Evolutionary conservation across 2,797 vertebrate species (phyloP).

Genomic region (Hydrophis major): DNA sequence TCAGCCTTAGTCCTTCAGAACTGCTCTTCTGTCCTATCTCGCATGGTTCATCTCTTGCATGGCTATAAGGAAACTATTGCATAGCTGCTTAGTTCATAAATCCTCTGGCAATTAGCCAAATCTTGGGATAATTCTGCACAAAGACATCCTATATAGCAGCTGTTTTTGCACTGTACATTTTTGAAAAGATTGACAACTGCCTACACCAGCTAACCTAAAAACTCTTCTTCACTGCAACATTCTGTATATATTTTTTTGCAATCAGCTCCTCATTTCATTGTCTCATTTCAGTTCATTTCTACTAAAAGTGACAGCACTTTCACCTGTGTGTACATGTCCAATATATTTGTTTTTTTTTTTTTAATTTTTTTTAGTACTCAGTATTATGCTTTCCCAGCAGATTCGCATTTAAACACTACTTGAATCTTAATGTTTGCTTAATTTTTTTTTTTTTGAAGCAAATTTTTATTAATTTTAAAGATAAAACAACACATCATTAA

Average conservation of each 20-base stretch:
- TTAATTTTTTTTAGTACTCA: background rate
- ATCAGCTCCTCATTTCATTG: background rate
- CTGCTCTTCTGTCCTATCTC: background rate
- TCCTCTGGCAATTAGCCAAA: background rate
- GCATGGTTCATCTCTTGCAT: background rate
- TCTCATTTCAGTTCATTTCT: background rate
- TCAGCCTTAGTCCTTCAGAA: background rate
- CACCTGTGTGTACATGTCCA: background rate
- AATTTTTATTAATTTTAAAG: no score
- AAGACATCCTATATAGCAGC: background rate
- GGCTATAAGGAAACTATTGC: background rate
- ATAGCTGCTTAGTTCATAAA: background rate
- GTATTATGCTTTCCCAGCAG: background rate
- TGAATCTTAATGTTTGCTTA: background rate
- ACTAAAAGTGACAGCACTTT: background rate
- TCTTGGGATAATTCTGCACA: background rate
- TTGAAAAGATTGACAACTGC: background rate
- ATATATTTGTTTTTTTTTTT: background rate
- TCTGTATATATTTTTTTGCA: background rate
- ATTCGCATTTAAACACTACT: background rate
- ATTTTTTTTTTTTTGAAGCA: no score
- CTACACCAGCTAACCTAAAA: background rate
- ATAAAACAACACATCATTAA: no score
- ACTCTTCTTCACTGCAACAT: background rate
- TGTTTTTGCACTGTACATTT: background rate